These are phyloP conservation scores for Clostera curtula DNA, from an alignment of 2,888 invertebrate genomes.

Conservation along the genomic window DNA sequence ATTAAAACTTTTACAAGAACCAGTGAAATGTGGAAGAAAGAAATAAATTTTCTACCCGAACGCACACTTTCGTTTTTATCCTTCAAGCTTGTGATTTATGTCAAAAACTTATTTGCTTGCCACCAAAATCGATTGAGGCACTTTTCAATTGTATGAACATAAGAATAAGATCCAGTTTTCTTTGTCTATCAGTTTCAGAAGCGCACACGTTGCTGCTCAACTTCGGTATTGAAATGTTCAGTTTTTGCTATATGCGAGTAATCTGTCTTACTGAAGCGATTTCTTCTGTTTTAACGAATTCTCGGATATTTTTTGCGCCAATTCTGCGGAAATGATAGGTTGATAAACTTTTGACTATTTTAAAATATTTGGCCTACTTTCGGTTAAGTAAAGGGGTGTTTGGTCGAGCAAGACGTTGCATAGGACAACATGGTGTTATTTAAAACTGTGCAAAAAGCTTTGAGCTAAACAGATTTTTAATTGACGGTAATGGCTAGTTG, in stretches of 20 bases:
- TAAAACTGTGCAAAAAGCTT: no score
- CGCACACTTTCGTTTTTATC: constrained; percentile 61
- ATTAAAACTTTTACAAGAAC: constrained; percentile 65
- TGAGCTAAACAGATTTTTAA: no score
- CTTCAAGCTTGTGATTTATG: constrained; percentile 52
- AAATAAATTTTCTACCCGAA: constrained; percentile 63
- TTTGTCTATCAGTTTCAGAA: constrained; percentile 6
- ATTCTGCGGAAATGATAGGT: no score
- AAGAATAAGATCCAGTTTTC: constrained; percentile 19
- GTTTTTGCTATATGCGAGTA: constrained; percentile 28
- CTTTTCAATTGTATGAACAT: constrained; percentile 22
- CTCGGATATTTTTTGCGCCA: no score
- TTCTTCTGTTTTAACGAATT: constrained; percentile 5
- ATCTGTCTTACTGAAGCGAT: constrained; percentile 13
- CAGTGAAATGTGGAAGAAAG: constrained; percentile 55
- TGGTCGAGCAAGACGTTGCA: no score
- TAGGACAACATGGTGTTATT: no score
- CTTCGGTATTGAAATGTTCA: constrained; percentile 26
- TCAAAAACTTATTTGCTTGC: constrained; percentile 30
- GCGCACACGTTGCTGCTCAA: constrained; percentile 10
- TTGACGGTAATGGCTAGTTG: no score
- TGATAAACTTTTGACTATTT: no score
- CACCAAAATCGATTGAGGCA: constrained; percentile 16
- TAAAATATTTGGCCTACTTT: no score
- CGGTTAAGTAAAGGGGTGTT: no score